phyloP scores from a whole-genome alignment of 1,140 invertebrate genomes.

The Calliopsis andreniformis region DNA sequence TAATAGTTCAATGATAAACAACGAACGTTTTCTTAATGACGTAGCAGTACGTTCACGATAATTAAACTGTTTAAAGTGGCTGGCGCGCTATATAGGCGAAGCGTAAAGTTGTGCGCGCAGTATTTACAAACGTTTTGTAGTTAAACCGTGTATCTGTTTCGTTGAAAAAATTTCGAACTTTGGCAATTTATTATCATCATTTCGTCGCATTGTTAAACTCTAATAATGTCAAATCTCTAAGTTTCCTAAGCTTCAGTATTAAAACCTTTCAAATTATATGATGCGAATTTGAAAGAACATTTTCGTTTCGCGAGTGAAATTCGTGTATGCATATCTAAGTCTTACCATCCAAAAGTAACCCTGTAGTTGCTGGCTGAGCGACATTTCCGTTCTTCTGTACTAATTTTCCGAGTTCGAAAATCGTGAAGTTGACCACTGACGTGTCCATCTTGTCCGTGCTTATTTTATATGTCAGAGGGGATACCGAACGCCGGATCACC shows the following conservation, averaged over 20 bases:
- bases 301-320: neutral
- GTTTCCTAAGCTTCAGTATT: too few species aligned
- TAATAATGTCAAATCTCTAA: too few species aligned
- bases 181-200: neutral
- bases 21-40: conserved; percentile 45
- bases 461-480: conserved; percentile 13
- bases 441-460: neutral
- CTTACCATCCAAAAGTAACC: conserved; percentile 5
- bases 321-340: neutral
- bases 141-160: too few species aligned
- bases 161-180: too few species aligned
- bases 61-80: conserved; percentile 32
- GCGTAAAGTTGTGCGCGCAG: neutral
- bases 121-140: neutral
- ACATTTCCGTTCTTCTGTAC: neutral
- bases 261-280: too few species aligned
- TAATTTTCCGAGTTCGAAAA: neutral
- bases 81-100: neutral
- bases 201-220: neutral
- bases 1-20: conserved; percentile 34
- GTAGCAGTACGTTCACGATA: conserved; percentile 24
- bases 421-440: neutral
- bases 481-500: conserved; percentile 16
- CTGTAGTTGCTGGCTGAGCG: neutral
- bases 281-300: too few species aligned